Base-by-base conservation (phyloP, 1,140 invertebrate genomes). In the Brachionus rotundiformis region DNA sequence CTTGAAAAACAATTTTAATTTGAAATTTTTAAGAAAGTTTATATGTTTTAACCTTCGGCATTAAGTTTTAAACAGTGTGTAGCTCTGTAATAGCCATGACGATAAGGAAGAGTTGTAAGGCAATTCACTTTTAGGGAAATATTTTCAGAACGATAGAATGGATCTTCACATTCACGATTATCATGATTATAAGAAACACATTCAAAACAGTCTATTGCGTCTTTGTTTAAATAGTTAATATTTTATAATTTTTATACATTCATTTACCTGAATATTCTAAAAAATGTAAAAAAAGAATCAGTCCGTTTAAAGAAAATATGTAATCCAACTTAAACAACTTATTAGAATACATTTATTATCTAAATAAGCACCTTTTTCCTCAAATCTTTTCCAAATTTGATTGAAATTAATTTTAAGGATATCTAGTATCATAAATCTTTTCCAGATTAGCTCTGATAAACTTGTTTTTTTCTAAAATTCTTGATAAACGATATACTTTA, bases 91-190 rank as follows among this genome's bases (percentile, higher is more conserved):
- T 13, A 27, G 3, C 36, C 68, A n/a, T 5, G 10, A 10, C 44
- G 19, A 4, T 3, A 23, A 25, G 68, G 68, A 73, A 73, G 44
- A 44, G 16, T 8, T 39, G 68, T 10, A 10, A 73, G 16, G 3
- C 68, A 73, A 41, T 73, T 41, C 44, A 44, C 36, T 73, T 47
- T 73, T 11, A 73, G 2, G 1, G 16, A 25, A 11, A 73, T 41
- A 25, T 44, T 73, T 73, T 73, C 8, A 10, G 68, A 73, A 1
- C 68, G 2, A 27, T 13, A 73, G 25, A 73, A 73, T 4, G 68
- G 68, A 44, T 73, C 68, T 73, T 73, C 68, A 73, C 68, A 73
- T 25, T 73, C 68, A 1, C 31, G 68, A 25, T 73, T 73, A 73
- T 73, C 68, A 73, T 73, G 36, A 73, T 73, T 73, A 19, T 44